A percentile compares a stretch with the other conserved stretches of the same genome.
These are phyloP conservation scores for Vulpes lagopus DNA, from an alignment of 2,113 vertebrate species.

Conservation along the genomic window DNA sequence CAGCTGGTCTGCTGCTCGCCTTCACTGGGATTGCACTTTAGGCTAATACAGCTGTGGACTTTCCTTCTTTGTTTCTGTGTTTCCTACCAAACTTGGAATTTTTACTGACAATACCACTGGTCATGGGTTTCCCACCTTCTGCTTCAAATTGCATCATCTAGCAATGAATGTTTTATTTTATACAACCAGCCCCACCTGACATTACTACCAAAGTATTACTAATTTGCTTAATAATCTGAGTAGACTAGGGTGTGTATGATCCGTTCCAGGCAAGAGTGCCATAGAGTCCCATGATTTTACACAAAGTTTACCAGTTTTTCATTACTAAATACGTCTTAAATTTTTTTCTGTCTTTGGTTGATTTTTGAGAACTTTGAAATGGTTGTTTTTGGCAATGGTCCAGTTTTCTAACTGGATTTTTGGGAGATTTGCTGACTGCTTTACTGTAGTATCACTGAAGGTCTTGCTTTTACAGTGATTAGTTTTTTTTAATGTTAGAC, in stretches of 20 bases:
- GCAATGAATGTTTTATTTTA: neutral
- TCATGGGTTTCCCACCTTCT: neutral
- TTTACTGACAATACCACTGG: neutral
- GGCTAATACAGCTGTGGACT: neutral
- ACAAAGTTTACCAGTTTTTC: neutral
- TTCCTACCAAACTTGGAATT: neutral
- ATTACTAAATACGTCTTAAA: neutral
- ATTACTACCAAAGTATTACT: neutral
- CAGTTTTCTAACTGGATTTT: neutral
- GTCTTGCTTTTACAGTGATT: constrained; percentile 35
- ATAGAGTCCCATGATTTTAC: neutral
- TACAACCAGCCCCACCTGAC: neutral
- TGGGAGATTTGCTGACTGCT: neutral
- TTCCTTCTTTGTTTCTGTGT: constrained; percentile 10
- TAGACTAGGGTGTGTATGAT: neutral
- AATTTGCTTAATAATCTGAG: neutral
- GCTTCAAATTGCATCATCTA: constrained; percentile 4
- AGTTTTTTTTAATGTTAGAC: neutral
- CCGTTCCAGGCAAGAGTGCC: neutral
- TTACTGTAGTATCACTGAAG: neutral
- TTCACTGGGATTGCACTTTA: neutral
- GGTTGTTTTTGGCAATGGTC: neutral
- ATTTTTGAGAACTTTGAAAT: constrained; percentile 19
- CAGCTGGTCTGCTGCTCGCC: neutral
- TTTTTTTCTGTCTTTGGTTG: neutral